Evolutionary conservation across 2,113 vertebrate genomes (phyloP).

Genomic region (Brachyistius frenatus): DNA sequence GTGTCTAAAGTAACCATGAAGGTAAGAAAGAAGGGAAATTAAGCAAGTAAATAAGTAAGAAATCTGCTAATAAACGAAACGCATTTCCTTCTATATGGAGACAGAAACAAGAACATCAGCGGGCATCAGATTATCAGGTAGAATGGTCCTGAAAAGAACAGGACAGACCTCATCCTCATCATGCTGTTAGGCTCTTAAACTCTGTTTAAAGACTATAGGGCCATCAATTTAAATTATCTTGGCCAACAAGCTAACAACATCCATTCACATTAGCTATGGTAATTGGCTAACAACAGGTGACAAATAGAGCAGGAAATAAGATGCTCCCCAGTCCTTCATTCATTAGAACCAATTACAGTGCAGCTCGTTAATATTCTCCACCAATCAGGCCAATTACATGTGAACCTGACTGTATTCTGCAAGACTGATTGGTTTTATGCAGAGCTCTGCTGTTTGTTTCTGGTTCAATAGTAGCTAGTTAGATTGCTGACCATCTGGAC

Average conservation of each 20-base stretch:
- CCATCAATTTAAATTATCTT: slow-evolving; percentile 52
- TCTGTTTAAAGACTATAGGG: slow-evolving; percentile 6
- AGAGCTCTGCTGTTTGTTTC: slow-evolving; percentile 41
- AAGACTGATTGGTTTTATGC: slow-evolving; percentile 63
- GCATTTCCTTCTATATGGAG: not conserved
- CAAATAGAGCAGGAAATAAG: slow-evolving; percentile 73
- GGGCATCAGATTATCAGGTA: not conserved
- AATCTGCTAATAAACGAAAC: not conserved
- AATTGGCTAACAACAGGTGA: slow-evolving; percentile 71
- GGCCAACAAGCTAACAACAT: slow-evolving; percentile 38
- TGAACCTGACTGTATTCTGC: slow-evolving; percentile 63
- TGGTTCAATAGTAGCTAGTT: slow-evolving; percentile 61
- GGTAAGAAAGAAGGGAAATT: not conserved
- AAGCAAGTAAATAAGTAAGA: not conserved
- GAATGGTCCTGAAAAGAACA: slow-evolving; percentile 2
- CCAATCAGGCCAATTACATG: slow-evolving; percentile 76
- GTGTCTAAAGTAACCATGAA: too few relatives aligned
- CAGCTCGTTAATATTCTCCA: slow-evolving; percentile 78
- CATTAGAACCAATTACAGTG: slow-evolving; percentile 74
- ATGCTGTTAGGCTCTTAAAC: slow-evolving; percentile 15
- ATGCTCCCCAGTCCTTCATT: slow-evolving; percentile 55
- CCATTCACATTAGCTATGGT: slow-evolving; percentile 47
- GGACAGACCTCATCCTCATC: slow-evolving; percentile 14
- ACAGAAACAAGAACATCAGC: slow-evolving; percentile 13
- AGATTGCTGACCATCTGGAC: slow-evolving; percentile 67